phyloP scores from a whole-genome alignment of 2,113 vertebrate genomes.

The Bombycilla garrulus region DNA sequence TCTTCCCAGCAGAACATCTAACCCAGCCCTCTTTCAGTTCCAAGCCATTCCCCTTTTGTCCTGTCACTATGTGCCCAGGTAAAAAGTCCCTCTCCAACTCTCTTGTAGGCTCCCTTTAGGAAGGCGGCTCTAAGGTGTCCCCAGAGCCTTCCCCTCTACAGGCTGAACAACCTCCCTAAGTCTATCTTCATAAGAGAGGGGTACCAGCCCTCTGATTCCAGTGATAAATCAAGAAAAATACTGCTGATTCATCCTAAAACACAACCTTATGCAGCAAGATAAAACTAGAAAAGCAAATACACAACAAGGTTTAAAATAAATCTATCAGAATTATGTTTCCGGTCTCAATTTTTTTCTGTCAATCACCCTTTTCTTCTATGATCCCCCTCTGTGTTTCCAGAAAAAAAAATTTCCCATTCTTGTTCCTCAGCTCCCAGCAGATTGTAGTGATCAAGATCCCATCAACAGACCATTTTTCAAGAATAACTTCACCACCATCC shows the following conservation, averaged over 20 bases:
- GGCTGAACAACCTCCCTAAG: not conserved
- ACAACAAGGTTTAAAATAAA: not conserved
- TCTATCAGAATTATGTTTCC: not conserved
- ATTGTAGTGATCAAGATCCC: not conserved
- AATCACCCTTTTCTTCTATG: not conserved
- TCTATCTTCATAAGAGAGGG: not conserved
- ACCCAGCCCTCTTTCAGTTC: not conserved
- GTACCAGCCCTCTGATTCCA: not conserved
- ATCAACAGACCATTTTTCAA: not conserved
- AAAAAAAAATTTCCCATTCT: not conserved
- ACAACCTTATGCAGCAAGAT: not conserved
- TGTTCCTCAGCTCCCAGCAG: not conserved
- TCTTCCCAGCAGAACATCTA: not conserved
- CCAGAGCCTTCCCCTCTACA: not conserved
- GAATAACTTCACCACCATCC: not conserved
- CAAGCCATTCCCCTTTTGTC: not conserved
- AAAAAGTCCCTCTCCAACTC: not conserved
- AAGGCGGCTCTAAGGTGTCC: not conserved
- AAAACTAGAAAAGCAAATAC: not conserved
- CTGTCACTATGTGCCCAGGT: not conserved
- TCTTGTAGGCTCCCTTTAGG: not conserved
- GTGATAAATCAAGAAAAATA: not conserved
- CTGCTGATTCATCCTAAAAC: not conserved
- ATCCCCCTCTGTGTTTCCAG: not conserved
- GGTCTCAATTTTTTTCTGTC: not conserved